These are phyloP conservation scores for Oasisia sp. DNA, from an alignment of 2,888 invertebrate species.

Conservation along the genomic window DNA sequence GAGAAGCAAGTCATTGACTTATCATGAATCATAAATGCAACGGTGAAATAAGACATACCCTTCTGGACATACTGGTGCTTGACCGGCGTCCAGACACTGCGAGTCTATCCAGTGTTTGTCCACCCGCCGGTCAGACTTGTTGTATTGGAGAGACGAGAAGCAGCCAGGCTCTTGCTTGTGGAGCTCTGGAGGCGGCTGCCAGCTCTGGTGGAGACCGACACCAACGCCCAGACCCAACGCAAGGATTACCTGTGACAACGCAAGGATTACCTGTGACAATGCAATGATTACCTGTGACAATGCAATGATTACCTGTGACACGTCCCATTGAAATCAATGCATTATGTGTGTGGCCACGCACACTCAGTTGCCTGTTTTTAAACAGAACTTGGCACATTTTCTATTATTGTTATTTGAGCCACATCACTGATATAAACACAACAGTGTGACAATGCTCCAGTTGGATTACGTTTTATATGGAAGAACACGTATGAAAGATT, in stretches of 20 bases:
- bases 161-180: background rate
- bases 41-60: background rate
- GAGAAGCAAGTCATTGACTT: too few relatives aligned
- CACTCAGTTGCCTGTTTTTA: too few relatives aligned
- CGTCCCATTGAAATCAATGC: too few relatives aligned
- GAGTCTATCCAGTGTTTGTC: slow-evolving; percentile 17
- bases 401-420: too few relatives aligned
- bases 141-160: background rate
- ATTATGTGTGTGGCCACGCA: too few relatives aligned
- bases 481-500: too few relatives aligned
- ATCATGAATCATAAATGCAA: too few relatives aligned
- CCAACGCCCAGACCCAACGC: background rate
- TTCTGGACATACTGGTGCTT: background rate
- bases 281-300: background rate
- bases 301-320: background rate
- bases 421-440: too few relatives aligned
- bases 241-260: background rate
- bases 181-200: background rate
- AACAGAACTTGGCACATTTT: too few relatives aligned
- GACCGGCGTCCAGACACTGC: background rate
- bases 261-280: background rate
- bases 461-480: too few relatives aligned
- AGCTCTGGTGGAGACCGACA: background rate
- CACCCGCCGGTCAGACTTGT: background rate
- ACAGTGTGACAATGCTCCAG: too few relatives aligned